Evolutionary conservation across 2,797 vertebrate species (phyloP).

Genomic region (Fistularia tabacaria): DNA sequence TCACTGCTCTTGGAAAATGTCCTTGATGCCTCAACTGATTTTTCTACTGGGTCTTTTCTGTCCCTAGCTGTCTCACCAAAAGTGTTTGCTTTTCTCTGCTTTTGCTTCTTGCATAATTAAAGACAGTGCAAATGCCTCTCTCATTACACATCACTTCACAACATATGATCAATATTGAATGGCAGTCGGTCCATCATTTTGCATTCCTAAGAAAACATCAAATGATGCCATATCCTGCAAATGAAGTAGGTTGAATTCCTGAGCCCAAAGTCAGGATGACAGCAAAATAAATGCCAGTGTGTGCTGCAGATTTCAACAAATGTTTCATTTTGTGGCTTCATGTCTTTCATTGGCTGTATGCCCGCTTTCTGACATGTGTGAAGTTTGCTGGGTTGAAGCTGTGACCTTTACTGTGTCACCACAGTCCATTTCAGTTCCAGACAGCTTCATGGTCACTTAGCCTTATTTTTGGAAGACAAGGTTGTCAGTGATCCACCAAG

Average conservation of each 20-base stretch:
- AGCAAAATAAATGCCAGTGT: conserved; percentile 21
- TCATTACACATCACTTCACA: conserved; percentile 18
- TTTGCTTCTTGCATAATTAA: conserved; percentile 15
- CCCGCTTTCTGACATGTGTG: conserved; percentile 17
- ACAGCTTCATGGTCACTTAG: not conserved
- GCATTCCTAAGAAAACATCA: conserved; percentile 19
- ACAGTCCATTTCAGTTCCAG: not conserved
- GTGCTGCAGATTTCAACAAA: conserved; percentile 34
- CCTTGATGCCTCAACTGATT: conserved; percentile 30
- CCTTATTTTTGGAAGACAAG: not conserved
- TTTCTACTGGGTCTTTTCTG: conserved; percentile 7
- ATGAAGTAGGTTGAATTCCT: conserved; percentile 31
- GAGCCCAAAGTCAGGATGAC: conserved; percentile 31
- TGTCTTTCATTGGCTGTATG: conserved; percentile 22
- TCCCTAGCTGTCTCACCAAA: conserved; percentile 26
- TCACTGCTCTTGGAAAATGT: conserved; percentile 20
- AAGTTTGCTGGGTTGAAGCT: conserved; percentile 15
- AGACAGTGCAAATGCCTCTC: conserved; percentile 10
- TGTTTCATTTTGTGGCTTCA: too few relatives aligned
- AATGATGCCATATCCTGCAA: conserved; percentile 32
- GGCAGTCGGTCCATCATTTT: conserved; percentile 14
- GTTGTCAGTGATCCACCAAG: not conserved
- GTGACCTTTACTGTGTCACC: conserved; percentile 10
- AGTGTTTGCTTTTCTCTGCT: conserved; percentile 10
- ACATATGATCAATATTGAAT: conserved; percentile 3